Evolutionary conservation across 2,888 invertebrate species (phyloP), one percentile per base, ranked within the genome.

Genomic region (Epirrhoe tristata): DNA sequence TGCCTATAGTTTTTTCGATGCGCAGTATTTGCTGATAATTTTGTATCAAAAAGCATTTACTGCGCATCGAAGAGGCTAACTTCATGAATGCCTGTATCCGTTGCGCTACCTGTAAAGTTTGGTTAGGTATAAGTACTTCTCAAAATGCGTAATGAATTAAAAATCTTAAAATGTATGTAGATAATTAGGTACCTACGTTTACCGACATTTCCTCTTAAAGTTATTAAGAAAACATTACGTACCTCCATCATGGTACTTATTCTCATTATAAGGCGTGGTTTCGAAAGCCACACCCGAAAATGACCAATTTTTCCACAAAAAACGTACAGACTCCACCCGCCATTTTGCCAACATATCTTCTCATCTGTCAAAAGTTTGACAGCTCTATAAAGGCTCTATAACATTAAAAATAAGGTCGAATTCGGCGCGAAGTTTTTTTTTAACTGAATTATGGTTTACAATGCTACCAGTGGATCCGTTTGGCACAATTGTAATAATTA

Each of bases 401-500:
- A 7, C 62, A 67, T 62, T 66, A 64, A 65, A 43, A 66, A 60
- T 74, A 74, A 71, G 67, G 69, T 64, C 8, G 34, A 48, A 17
- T 66, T 68, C 70, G 52, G 36, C 69, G 66, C 31, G 32, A 63
- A 52, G n/a, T 52, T 69, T 53, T 46, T 54, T 73, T 68, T 61
- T 32, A 56, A 61, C 34, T 0, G 53, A 56, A 65, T 32, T n/a
- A 51, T 50, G 51, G 57, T 32, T 54, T 4, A n/a, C 8, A 48
- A 16, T 50, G 50, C 52, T 51, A 34, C 64, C 32, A 55, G 58
- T 48, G 63, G 63, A 66, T 68, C 56, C 62, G 62, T 67, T 68
- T 31, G 77, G 65, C 66, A 69, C 66, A 67, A 71, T 74, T 72
- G 74, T 74, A 77, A 81, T 84, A 83, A 84, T 84, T 83, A 84